Percentiles rank a stretch among this genome's conserved stretches.
Conservation (phyloP, 2,888 invertebrate species). For the Strigamia crassipes region DNA sequence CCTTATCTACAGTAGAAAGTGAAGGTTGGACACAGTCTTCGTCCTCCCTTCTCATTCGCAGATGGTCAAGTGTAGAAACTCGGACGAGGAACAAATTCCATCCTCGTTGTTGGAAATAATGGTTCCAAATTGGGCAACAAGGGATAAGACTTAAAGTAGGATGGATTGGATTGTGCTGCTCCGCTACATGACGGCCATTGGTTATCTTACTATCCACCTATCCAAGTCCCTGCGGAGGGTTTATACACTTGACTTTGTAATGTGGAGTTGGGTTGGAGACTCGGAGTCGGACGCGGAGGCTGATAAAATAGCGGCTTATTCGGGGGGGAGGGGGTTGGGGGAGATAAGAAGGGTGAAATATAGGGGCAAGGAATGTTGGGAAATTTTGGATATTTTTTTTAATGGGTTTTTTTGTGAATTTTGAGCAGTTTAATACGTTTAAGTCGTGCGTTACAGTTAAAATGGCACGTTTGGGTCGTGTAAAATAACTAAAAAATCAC, state of each 20-base stretch:
- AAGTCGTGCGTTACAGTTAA: too few species aligned
- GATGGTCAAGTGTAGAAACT: conserved; percentile 8
- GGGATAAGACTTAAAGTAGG: conserved; percentile 8
- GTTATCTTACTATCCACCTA: not conserved
- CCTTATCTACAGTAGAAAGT: conserved; percentile 14
- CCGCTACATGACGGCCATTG: not conserved
- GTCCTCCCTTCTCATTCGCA: conserved; percentile 2
- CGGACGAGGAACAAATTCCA: conserved; percentile 10
- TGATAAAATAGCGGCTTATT: not conserved
- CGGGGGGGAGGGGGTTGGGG: not conserved
- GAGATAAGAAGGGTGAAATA: not conserved
- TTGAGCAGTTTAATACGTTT: too few species aligned
- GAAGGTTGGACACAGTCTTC: not conserved
- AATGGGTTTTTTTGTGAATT: too few species aligned
- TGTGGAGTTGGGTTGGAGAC: not conserved
- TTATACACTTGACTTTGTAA: conserved; percentile 18
- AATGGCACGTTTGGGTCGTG: too few species aligned
- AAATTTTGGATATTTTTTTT: not conserved
- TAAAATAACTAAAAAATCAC: too few species aligned
- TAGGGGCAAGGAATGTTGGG: not conserved
- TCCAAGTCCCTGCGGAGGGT: not conserved
- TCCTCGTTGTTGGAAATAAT: conserved; percentile 6
- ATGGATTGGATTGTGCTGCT: conserved; percentile 6
- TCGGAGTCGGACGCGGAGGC: not conserved
- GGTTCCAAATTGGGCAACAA: conserved; percentile 19